Percentiles rank a stretch among this genome's conserved stretches.
Conservation (phyloP, 2,888 invertebrate genomes). For the Ornithoptera alexandrae region DNA sequence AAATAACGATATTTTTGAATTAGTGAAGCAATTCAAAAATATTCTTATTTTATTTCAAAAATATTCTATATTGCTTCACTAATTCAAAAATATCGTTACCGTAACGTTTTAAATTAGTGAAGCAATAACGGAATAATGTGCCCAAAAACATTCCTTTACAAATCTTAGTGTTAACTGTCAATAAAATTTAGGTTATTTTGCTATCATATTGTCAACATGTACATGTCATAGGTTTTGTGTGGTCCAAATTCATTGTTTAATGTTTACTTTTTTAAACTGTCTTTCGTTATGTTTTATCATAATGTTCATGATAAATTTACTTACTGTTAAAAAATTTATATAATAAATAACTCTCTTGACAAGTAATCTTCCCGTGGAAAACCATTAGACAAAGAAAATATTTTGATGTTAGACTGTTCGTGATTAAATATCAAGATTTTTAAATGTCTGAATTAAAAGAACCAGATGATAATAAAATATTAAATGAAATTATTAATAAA, state of each 20-base stretch:
- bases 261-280: constrained; percentile 18
- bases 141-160: not conserved
- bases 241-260: constrained; percentile 18
- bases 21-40: not conserved
- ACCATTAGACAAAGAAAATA: not conserved
- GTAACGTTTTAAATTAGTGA: not conserved
- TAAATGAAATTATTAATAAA: not conserved
- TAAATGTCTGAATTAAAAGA: constrained; percentile 1
- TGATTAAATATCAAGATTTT: constrained; percentile 29
- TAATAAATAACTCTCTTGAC: not conserved
- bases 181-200: constrained; percentile 13
- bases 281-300: constrained; percentile 12
- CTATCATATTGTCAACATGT: constrained; percentile 21
- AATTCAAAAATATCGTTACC: too few relatives aligned
- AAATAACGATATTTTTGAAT: not conserved
- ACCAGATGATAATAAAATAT: not conserved
- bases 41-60: too few relatives aligned
- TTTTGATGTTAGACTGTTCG: not conserved
- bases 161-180: not conserved
- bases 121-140: not conserved
- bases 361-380: not conserved
- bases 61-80: too few relatives aligned
- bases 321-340: not conserved
- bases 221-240: constrained; percentile 26
- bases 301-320: constrained; percentile 3